Conservation (phyloP, 2,888 invertebrate species). For the Rotaria macrura region DNA sequence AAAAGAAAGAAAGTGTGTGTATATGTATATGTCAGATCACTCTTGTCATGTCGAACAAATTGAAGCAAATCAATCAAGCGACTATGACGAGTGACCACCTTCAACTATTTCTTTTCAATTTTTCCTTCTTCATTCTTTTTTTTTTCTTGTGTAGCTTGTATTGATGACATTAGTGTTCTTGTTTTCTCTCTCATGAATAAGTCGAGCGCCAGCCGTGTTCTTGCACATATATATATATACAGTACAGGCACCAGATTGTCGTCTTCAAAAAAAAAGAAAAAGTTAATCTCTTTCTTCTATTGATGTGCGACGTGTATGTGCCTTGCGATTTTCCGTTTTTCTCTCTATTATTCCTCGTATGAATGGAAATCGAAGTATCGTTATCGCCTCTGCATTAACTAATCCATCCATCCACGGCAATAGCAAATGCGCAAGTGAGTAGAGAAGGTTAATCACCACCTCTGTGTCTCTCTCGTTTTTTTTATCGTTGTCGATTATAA, state of each 20-base stretch:
- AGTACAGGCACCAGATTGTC: not conserved
- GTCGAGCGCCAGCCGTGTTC: not conserved
- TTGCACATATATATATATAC: not conserved
- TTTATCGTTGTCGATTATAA: not conserved
- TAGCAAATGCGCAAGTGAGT: not conserved
- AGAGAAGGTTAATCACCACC: not conserved
- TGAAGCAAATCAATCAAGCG: conserved; percentile 12
- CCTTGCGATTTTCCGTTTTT: not conserved
- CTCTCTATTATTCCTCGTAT: not conserved
- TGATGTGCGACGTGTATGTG: not conserved
- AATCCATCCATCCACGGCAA: not conserved
- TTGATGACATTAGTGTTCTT: not conserved
- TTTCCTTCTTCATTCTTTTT: not conserved
- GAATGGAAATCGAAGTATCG: conserved; percentile 2
- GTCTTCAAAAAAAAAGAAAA: conserved; percentile 5
- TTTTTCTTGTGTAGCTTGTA: not conserved
- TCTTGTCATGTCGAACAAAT: not conserved
- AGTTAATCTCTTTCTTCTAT: conserved; percentile 8
- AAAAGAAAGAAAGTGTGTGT: not conserved
- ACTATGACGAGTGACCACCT: not conserved
- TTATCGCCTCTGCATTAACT: not conserved
- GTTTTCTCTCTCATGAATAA: not conserved
- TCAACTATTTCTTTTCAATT: not conserved
- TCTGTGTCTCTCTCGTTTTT: not conserved
- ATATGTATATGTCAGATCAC: not conserved